Evolutionary conservation across 1,140 invertebrate genomes (phyloP).

Genomic region (Drusus annulatus): DNA sequence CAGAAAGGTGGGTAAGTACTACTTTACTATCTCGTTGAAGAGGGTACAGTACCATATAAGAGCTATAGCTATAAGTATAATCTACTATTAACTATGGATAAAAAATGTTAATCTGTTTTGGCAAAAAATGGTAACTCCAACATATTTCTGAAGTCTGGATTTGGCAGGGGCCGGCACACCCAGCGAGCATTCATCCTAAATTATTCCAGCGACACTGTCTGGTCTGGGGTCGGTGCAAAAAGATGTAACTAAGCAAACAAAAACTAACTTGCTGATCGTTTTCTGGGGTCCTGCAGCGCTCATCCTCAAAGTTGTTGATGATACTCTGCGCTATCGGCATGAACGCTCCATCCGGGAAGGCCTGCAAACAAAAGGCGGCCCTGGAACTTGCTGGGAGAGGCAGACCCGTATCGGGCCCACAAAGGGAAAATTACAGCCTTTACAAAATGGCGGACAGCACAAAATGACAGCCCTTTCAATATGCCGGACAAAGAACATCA

Average conservation of each 20-base stretch:
- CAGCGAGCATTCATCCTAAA: no score
- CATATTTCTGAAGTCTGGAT: no score
- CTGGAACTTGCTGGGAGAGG: conserved; percentile 53
- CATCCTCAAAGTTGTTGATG: conserved; percentile 57
- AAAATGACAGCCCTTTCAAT: conserved; percentile 23
- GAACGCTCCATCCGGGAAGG: conserved; percentile 56
- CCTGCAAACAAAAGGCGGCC: conserved; percentile 57
- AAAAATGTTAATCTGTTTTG: no score
- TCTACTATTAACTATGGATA: no score
- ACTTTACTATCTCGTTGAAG: no score
- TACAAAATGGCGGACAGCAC: conserved; percentile 21
- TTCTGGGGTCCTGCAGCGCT: conserved; percentile 42
- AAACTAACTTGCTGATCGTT: conserved; percentile 57
- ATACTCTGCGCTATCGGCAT: conserved; percentile 50
- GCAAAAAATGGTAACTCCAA: no score
- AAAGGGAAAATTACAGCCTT: conserved; percentile 28
- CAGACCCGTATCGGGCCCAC: conserved; percentile 60
- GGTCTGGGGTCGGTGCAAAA: neutral
- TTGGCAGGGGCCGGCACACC: no score
- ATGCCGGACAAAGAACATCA: conserved; percentile 7
- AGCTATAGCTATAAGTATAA: no score
- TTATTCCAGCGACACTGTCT: neutral
- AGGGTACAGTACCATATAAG: no score
- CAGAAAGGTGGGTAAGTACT: no score
- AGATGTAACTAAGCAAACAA: conserved; percentile 40